These are phyloP conservation scores for Ganaspis sp. DNA, from an alignment of 1,140 invertebrate species.

Conservation along the genomic window DNA sequence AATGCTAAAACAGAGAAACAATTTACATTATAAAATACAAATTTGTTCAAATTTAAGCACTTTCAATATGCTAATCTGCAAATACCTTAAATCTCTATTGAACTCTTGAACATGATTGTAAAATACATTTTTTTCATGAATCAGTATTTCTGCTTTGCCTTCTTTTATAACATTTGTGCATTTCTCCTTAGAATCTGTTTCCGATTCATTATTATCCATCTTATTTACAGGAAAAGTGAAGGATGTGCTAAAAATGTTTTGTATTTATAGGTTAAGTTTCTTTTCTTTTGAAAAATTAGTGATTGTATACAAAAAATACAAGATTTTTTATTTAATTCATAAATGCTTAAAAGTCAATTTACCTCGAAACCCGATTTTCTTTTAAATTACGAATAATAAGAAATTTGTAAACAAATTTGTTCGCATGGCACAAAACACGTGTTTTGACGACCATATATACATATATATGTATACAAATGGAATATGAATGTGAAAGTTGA, in stretches of 20 bases:
- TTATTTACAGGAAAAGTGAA: background rate
- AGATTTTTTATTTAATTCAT: too few relatives aligned
- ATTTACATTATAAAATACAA: constrained; percentile 41
- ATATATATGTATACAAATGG: too few relatives aligned
- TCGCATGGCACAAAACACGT: too few relatives aligned
- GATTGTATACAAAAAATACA: too few relatives aligned
- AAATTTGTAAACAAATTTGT: too few relatives aligned
- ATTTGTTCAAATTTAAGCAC: constrained; percentile 31
- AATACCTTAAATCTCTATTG: constrained; percentile 94
- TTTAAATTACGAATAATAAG: too few relatives aligned
- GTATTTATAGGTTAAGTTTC: background rate
- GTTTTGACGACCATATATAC: too few relatives aligned
- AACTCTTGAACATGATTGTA: constrained; percentile 99
- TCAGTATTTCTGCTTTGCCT: constrained; percentile 84
- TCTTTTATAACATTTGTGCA: constrained; percentile 77
- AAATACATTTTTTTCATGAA: constrained; percentile 87
- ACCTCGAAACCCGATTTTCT: too few relatives aligned
- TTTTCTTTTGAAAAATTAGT: too few relatives aligned
- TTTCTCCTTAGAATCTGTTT: constrained; percentile 10
- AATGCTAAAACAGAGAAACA: constrained; percentile 72
- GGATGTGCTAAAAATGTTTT: too few relatives aligned
- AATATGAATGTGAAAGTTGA: too few relatives aligned
- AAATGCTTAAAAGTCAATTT: too few relatives aligned
- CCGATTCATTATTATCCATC: constrained; percentile 40
- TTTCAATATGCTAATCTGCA: constrained; percentile 40